Evolutionary conservation across 2,888 invertebrate genomes (phyloP).

Genomic region (Bruchidius siliquastri): DNA sequence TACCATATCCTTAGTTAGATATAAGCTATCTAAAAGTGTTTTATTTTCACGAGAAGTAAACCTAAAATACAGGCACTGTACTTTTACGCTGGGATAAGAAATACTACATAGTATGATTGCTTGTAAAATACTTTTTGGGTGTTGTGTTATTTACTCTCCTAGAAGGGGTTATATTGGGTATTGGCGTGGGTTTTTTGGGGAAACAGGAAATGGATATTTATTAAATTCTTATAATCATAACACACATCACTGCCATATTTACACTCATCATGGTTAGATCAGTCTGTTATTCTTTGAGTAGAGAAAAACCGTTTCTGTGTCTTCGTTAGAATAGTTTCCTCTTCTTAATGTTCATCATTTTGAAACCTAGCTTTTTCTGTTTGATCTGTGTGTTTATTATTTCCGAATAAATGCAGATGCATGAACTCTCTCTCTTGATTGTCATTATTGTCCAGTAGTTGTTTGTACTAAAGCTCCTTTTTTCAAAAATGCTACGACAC

Average conservation of each 20-base stretch:
- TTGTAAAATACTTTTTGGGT: background rate
- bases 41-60: too few species aligned
- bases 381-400: background rate
- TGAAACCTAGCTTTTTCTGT: background rate
- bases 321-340: background rate
- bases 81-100: background rate
- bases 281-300: background rate
- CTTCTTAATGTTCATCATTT: background rate
- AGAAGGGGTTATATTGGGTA: constrained; percentile 2
- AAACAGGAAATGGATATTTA: background rate
- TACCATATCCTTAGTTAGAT: too few species aligned
- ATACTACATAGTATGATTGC: background rate
- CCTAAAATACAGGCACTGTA: too few species aligned
- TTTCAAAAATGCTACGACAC: background rate
- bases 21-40: too few species aligned
- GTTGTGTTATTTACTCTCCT: background rate
- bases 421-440: background rate
- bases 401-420: background rate
- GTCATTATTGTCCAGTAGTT: constrained; percentile 5
- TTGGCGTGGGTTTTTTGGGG: background rate
- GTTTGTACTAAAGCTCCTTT: background rate
- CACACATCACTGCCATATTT: constrained; percentile 22
- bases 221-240: constrained; percentile 18
- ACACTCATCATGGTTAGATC: constrained; percentile 1
- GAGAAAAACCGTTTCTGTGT: background rate